Conservation (phyloP, 2,888 invertebrate species). For the Odontomyia ornata region DNA sequence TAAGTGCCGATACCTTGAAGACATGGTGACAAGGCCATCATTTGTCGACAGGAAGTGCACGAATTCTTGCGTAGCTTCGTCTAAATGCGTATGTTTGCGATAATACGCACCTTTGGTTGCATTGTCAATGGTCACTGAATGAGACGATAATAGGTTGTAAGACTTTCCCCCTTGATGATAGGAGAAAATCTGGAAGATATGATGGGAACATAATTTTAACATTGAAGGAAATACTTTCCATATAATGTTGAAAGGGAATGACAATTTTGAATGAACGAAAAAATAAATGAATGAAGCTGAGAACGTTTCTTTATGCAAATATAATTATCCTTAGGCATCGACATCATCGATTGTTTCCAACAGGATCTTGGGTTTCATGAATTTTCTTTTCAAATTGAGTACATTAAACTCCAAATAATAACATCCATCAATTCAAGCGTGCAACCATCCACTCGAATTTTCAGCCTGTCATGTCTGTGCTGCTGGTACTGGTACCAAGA, state of each 20-base stretch:
- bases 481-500: background rate
- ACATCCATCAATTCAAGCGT: background rate
- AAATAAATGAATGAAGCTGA: too few species aligned
- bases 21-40: slow-evolving; percentile 3
- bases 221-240: background rate
- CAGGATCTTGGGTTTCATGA: background rate
- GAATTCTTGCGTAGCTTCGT: slow-evolving; percentile 17
- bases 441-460: background rate
- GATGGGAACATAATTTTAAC: background rate
- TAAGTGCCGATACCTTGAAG: background rate
- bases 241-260: background rate
- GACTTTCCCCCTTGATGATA: background rate
- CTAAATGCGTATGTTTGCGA: background rate
- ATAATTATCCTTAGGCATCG: too few species aligned
- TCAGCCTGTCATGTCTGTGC: background rate
- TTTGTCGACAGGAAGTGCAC: slow-evolving; percentile 29
- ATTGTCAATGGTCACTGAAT: background rate
- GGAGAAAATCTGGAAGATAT: background rate
- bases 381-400: background rate
- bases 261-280: too few species aligned
- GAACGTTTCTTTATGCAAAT: background rate
- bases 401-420: background rate
- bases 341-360: background rate
- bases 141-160: background rate
- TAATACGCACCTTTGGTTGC: background rate